Evolutionary conservation across 2,888 invertebrate species (phyloP).

Genomic region (Xestia c-nigrum): DNA sequence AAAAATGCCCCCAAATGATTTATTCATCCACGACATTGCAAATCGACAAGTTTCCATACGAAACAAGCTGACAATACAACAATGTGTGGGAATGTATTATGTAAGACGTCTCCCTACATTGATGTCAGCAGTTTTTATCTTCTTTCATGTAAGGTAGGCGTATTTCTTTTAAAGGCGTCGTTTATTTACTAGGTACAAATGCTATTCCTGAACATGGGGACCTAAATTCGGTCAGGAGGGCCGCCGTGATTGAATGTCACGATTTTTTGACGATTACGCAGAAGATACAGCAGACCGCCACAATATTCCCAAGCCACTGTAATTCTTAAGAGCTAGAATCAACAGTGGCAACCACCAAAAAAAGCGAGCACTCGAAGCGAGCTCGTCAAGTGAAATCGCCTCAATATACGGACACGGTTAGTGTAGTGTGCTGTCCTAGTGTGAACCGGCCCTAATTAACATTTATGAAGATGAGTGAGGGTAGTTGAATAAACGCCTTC

Average conservation of each 20-base stretch:
- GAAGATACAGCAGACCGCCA: too few species aligned
- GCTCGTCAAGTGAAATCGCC: too few species aligned
- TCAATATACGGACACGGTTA: too few species aligned
- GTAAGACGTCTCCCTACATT: slow-evolving; percentile 18
- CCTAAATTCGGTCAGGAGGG: not conserved
- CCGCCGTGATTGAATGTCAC: not conserved
- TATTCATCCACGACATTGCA: slow-evolving; percentile 20
- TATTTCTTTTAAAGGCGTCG: not conserved
- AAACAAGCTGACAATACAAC: slow-evolving; percentile 36
- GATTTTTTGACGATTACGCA: not conserved
- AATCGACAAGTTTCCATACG: slow-evolving; percentile 1
- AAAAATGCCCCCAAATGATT: not conserved
- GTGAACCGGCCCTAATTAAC: too few species aligned
- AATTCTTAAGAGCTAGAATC: too few species aligned
- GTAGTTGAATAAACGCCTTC: too few species aligned
- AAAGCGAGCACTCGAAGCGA: too few species aligned
- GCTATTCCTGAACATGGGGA: not conserved
- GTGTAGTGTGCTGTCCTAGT: too few species aligned
- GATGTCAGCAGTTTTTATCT: slow-evolving; percentile 20
- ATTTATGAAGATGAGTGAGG: too few species aligned
- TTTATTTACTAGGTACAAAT: not conserved
- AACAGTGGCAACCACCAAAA: too few species aligned
- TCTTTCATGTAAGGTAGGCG: not conserved
- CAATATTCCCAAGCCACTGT: too few species aligned
- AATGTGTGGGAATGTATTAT: slow-evolving; percentile 50